Percentiles rank a stretch among this genome's conserved stretches.
These are phyloP conservation scores for Ephialtes manifestator DNA, from an alignment of 2,888 invertebrate genomes.

Conservation along the genomic window DNA sequence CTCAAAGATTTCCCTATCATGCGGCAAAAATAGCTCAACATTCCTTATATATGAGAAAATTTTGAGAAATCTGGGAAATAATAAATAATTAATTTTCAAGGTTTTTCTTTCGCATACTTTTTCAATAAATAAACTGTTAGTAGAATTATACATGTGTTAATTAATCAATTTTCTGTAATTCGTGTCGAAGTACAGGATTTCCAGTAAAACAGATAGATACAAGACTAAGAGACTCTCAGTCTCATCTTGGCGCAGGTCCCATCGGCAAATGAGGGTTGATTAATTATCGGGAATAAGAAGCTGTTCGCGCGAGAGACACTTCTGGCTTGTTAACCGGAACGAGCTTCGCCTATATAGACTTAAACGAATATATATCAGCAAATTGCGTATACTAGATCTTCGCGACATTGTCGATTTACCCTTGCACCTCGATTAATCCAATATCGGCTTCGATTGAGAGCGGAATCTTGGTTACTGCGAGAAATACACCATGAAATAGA, in stretches of 20 bases:
- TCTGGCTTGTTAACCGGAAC: conserved; percentile 50
- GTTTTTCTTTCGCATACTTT: no score
- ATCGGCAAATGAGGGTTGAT: conserved; percentile 74
- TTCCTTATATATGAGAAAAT: no score
- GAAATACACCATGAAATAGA: not conserved
- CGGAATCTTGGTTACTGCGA: conserved; percentile 4
- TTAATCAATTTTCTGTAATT: conserved; percentile 14
- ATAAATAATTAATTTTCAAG: no score
- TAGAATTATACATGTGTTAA: no score
- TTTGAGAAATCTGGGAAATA: no score
- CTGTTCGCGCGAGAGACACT: conserved; percentile 77
- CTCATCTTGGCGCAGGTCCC: conserved; percentile 48
- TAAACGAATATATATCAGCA: conserved; percentile 10
- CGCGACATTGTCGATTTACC: conserved; percentile 9
- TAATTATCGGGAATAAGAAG: conserved; percentile 79
- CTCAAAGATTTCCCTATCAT: no score
- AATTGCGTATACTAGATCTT: conserved; percentile 49
- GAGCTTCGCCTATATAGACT: not conserved
- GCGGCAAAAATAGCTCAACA: no score
- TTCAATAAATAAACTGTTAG: no score
- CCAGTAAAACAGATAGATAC: not conserved
- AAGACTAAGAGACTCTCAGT: conserved; percentile 30
- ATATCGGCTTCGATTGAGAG: conserved; percentile 36
- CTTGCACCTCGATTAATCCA: conserved; percentile 45
- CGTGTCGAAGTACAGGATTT: not conserved